A percentile compares a stretch with the other conserved stretches of the same genome.
Evolutionary conservation across 2,797 vertebrate species (phyloP).

Genomic region (Schizothorax lantsangensis): DNA sequence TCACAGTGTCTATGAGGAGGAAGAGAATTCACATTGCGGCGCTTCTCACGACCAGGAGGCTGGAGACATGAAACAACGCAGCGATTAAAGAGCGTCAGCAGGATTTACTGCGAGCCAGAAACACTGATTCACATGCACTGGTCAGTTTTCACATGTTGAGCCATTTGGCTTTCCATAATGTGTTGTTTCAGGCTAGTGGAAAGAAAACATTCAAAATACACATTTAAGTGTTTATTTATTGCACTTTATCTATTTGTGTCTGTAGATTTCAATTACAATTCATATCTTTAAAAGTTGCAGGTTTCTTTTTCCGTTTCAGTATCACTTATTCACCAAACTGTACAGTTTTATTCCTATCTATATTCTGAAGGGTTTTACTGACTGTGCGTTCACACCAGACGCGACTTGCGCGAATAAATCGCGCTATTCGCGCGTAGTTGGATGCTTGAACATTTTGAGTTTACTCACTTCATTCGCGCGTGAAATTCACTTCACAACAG

Average conservation of each 20-base stretch:
- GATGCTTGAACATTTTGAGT: no score
- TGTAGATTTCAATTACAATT: neutral
- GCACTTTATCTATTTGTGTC: neutral
- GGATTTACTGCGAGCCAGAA: neutral
- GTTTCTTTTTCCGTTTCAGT: no score
- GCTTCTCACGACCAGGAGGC: conserved; percentile 34
- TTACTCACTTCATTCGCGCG: no score
- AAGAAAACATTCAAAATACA: no score
- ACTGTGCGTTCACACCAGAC: no score
- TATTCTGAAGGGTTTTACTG: no score
- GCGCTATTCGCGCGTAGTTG: no score
- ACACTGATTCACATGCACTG: neutral
- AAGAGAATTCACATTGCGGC: conserved; percentile 48
- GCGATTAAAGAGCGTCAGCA: neutral
- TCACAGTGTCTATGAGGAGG: conserved; percentile 61
- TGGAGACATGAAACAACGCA: conserved; percentile 60
- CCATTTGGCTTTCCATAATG: neutral
- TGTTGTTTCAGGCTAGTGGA: neutral
- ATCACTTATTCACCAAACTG: no score
- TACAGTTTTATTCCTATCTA: no score
- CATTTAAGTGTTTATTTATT: neutral
- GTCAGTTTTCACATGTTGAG: neutral
- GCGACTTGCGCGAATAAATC: no score
- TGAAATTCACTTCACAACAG: no score
- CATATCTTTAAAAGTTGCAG: no score